Conservation (phyloP, 2,797 vertebrate genomes). For the Microtus californicus region DNA sequence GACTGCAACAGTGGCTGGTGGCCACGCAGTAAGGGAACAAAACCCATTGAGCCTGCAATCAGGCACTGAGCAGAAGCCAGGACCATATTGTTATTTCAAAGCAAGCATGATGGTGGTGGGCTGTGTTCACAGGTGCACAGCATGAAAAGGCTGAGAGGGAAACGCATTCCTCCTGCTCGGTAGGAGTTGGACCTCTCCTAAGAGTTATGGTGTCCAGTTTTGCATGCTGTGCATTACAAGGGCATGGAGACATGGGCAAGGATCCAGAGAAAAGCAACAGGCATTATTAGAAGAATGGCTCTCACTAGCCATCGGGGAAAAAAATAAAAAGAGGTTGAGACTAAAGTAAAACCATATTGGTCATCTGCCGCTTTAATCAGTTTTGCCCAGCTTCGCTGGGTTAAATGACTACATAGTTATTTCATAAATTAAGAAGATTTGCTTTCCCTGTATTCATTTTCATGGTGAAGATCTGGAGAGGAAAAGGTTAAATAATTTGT, state of each 20-base stretch:
- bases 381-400: constrained; percentile 58
- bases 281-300: constrained; percentile 50
- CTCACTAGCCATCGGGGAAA: constrained; percentile 54
- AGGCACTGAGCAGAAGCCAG: background rate
- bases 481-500: constrained; percentile 64
- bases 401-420: constrained; percentile 55
- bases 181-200: background rate
- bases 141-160: background rate
- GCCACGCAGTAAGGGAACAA: constrained; percentile 21
- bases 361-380: constrained; percentile 39
- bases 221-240: constrained; percentile 23
- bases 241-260: background rate
- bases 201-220: background rate
- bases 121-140: constrained; percentile 30
- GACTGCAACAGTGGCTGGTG: background rate
- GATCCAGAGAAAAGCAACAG: constrained; percentile 64
- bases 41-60: background rate
- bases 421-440: constrained; percentile 58
- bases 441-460: constrained; percentile 34
- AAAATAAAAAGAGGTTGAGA: constrained; percentile 57
- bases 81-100: constrained; percentile 46
- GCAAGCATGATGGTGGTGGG: background rate
- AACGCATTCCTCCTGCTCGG: constrained; percentile 13
- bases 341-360: constrained; percentile 24
- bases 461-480: background rate